Base-by-base conservation (phyloP, 2,888 invertebrate species). In the Cyaniris semiargus region DNA sequence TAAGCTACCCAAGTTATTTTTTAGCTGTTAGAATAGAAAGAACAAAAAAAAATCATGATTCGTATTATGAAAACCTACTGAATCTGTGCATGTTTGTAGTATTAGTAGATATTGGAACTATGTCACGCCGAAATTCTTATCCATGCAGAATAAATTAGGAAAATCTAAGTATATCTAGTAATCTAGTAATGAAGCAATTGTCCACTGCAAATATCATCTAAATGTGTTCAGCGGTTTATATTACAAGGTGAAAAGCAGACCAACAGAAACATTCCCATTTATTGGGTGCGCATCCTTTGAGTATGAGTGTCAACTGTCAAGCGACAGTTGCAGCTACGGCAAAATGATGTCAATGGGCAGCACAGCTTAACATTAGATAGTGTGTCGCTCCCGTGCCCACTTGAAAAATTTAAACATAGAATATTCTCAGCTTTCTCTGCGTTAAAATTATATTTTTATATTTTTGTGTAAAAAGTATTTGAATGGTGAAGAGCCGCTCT, bases 281-380 rank as follows among this genome's bases (percentile, higher is more conserved):
- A 48, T 48, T 15, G 15, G 10, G 21, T 21, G 21, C 21, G 13
- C 21, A 48, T 48, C 72, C 72, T 72, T 74, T 74, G 48, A 48
- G 27, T 72, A 53, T 74, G 27, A 48, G 27, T 18, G 53, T 4
- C 15, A 23, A 27, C 18, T 18, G n/a, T 4, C 15, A 23, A 48
- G 18, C 74, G 6, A 15, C 48, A 27, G 27, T 48, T 74, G 53
- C 21, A 13, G 48, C 66, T 74, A 48, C 74, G 15, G 48, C 5
- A 74, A 74, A 74, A 53, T 74, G 27, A 74, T 74, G 74, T 53
- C 74, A 74, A 74, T 74, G 74, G 53, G 74, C 53, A 74, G 53
- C 48, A 48, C 74, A 48, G 53, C 72, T 72, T 72, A 44, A 72
- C 72, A 23, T 72, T 48, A 27, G 48, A 72, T 72, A 48, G 72